Evolutionary conservation across 2,113 vertebrate genomes (phyloP), one percentile per base, ranked within the genome.

Genomic region (Pygoscelis antarcticus): DNA sequence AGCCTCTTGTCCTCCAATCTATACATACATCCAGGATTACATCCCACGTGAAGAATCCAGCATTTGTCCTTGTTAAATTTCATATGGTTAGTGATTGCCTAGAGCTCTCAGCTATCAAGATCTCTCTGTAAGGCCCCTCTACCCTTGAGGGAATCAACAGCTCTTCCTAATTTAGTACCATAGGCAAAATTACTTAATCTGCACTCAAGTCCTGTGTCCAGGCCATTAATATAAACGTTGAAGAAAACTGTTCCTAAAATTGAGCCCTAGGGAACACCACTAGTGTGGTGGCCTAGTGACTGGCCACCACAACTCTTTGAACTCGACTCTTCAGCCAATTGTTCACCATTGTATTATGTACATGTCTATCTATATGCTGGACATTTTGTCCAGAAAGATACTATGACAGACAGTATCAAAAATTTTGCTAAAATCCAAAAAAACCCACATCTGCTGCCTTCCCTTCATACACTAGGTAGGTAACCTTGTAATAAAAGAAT

Each of bases 101-200:
- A n/a, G n/a, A 83, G 7, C 4, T 83, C 54, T 76, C 46, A 83
- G 22, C 27, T 49, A n/a, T 62, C 20, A 62, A 49, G 55, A 70
- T 26, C 19, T n/a, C 29, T 40, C n/a, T 64, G 17, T 49, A 64
- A 64, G 34, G 13, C 4, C 20, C 55, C 29, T 69, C 7, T 61
- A 5, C 8, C 12, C 15, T 51, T 0, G 1, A 55, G 21, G 11
- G 29, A 69, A 40, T 61, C 42, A 84, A 42, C 2, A 1, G 3
- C 32, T 84, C 9, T 13, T 70, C 17, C 16, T 57, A 49, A 49
- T 62, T 57, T 49, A 40, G 29, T 49, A 57, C 64, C 26, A 51
- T 13, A 71, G 12, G 10, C 20, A 51, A 85, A 91, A 57, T 62
- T 65, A 49, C 49, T 55, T 64, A 71, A 15, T 27, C 10, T 44